Percentiles rank a stretch among this genome's conserved stretches.
phyloP scores from a whole-genome alignment of 1,140 invertebrate genomes.

The Wiebesia pumilae region DNA sequence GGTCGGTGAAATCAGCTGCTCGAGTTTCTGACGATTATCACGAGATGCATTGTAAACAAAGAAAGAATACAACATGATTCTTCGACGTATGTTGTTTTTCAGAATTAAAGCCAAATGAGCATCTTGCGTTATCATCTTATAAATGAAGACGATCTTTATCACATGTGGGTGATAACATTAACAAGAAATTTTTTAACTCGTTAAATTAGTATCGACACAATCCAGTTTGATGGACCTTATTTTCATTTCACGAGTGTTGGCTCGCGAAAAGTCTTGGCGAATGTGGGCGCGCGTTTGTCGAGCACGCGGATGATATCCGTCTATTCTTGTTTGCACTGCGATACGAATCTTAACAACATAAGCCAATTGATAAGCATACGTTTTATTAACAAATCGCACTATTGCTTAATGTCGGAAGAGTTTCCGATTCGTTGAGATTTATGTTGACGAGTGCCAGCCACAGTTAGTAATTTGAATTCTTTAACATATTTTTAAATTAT shows the following conservation, averaged over 20 bases:
- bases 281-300: conserved; percentile 95
- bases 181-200: background rate
- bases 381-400: conserved; percentile 78
- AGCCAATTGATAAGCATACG: conserved; percentile 94
- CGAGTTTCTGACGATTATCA: background rate
- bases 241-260: background rate
- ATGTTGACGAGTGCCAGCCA: too few species aligned
- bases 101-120: background rate
- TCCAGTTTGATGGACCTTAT: conserved; percentile 12
- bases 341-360: conserved; percentile 95
- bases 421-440: background rate
- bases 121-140: background rate
- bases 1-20: conserved; percentile 36
- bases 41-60: conserved; percentile 36
- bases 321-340: conserved; percentile 96
- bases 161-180: background rate
- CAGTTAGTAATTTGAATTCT: too few species aligned
- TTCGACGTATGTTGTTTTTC: background rate
- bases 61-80: background rate
- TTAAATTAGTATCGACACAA: background rate
- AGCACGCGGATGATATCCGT: conserved; percentile 94
- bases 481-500: too few species aligned
- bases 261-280: background rate
- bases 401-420: background rate
- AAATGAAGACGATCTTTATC: background rate